phyloP scores from a whole-genome alignment of 2,888 invertebrate species.

The Sericinus montela region DNA sequence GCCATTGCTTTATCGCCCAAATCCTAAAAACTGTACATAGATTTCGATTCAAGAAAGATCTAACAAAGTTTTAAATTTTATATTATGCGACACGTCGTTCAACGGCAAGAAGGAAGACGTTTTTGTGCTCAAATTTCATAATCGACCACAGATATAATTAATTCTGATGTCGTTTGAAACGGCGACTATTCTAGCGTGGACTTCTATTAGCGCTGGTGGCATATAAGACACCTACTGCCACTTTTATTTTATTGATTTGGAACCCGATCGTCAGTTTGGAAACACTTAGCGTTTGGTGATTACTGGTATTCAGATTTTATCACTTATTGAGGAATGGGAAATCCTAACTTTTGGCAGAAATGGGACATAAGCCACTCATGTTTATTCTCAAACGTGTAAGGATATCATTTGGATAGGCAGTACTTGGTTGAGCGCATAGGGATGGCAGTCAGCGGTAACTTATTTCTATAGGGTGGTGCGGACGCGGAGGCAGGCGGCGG shows the following conservation, averaged over 20 bases:
- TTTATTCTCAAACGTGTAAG: constrained; percentile 42
- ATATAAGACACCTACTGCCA: constrained; percentile 49
- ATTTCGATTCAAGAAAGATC: constrained; percentile 69
- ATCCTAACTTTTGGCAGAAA: constrained; percentile 40
- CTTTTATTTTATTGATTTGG: constrained; percentile 35
- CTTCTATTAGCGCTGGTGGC: constrained; percentile 40
- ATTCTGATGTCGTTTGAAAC: constrained; percentile 43
- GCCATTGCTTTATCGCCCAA: constrained; percentile 65
- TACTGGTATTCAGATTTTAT: constrained; percentile 23
- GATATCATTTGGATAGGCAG: constrained; percentile 60
- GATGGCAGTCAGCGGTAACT: constrained; percentile 72
- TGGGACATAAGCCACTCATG: constrained; percentile 46
- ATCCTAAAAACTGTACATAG: constrained; percentile 73
- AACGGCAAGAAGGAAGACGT: constrained; percentile 78
- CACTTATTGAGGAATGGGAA: constrained; percentile 13
- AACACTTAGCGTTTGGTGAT: constrained; percentile 40
- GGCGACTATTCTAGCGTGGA: constrained; percentile 57
- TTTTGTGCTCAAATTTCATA: constrained; percentile 70
- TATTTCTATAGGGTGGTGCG: constrained; percentile 71
- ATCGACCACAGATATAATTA: constrained; percentile 41
- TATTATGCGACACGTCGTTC: constrained; percentile 72
- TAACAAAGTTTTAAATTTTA: constrained; percentile 70
- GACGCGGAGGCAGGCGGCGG: constrained; percentile 66
- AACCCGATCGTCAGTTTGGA: constrained; percentile 38
- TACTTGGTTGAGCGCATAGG: constrained; percentile 60